Evolutionary conservation across 2,888 invertebrate genomes (phyloP).

Genomic region (Euclidia mi): DNA sequence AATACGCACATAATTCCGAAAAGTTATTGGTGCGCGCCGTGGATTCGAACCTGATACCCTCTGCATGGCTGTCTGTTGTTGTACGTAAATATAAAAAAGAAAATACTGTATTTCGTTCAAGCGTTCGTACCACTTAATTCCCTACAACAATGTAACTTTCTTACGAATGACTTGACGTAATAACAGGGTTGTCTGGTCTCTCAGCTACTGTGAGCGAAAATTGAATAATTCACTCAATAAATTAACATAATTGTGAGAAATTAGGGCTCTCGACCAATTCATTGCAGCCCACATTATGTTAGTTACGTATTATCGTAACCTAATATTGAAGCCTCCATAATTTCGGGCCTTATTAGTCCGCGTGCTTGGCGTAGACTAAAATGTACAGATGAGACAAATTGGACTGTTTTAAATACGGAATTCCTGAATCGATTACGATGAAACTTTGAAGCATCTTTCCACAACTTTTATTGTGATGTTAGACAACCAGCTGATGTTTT

Average conservation of each 20-base stretch:
- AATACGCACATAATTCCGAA: too few species aligned
- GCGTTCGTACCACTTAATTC: background rate
- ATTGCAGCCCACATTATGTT: slow-evolving; percentile 38
- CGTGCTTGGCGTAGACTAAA: slow-evolving; percentile 1
- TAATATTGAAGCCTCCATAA: slow-evolving; percentile 51
- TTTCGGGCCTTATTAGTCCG: slow-evolving; percentile 33
- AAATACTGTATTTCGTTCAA: too few species aligned
- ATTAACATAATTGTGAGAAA: slow-evolving; percentile 46
- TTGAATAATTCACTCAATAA: slow-evolving; percentile 43
- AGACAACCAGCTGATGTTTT: too few species aligned
- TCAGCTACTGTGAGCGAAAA: slow-evolving; percentile 15
- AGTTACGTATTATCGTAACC: slow-evolving; percentile 50
- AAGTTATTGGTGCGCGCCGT: too few species aligned
- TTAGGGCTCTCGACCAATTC: slow-evolving; percentile 37
- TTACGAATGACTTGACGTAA: slow-evolving; percentile 5
- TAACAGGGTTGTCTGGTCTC: background rate
- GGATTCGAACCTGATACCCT: too few species aligned
- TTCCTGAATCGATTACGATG: too few species aligned
- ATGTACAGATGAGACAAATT: slow-evolving; percentile 6
- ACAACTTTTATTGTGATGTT: too few species aligned
- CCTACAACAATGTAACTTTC: background rate
- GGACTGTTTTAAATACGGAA: too few species aligned
- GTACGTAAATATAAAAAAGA: too few species aligned
- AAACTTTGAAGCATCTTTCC: too few species aligned
- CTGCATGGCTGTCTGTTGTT: too few species aligned